phyloP scores from a whole-genome alignment of 2,888 invertebrate species.

The Acrocyrtus sp. region DNA sequence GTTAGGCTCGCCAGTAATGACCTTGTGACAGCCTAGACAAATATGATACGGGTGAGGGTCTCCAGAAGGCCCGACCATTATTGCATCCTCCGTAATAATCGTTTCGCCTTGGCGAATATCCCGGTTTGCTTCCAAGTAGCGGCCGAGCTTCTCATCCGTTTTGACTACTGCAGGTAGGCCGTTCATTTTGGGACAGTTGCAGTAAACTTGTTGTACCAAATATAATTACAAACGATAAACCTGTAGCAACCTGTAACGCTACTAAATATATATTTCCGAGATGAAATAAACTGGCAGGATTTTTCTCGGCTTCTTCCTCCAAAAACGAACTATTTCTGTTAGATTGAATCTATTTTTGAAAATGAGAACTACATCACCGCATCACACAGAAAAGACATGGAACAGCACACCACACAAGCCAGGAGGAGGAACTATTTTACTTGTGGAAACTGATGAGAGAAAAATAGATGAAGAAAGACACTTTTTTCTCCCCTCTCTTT shows the following conservation, averaged over 20 bases:
- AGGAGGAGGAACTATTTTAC: too few relatives aligned
- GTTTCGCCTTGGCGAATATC: conserved; percentile 51
- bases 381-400: conserved; percentile 2
- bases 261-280: conserved; percentile 1
- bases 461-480: too few relatives aligned
- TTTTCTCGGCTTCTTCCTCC: not conserved
- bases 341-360: conserved; percentile 12
- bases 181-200: conserved; percentile 34
- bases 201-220: too few relatives aligned
- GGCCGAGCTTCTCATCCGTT: conserved; percentile 41
- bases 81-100: conserved; percentile 51
- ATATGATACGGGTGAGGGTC: conserved; percentile 42
- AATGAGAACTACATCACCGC: not conserved
- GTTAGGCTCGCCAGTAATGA: conserved; percentile 41
- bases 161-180: conserved; percentile 55
- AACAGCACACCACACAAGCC: too few relatives aligned
- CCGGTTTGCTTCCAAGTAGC: conserved; percentile 51
- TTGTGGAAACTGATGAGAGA: too few relatives aligned
- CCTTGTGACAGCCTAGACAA: conserved; percentile 49
- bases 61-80: conserved; percentile 50
- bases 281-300: not conserved
- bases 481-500: too few relatives aligned
- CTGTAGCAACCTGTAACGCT: not conserved
- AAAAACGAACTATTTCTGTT: not conserved
- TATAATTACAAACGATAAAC: too few relatives aligned